These are phyloP conservation scores for Silurus asotus DNA, from an alignment of 2,113 vertebrate species.

Conservation along the genomic window DNA sequence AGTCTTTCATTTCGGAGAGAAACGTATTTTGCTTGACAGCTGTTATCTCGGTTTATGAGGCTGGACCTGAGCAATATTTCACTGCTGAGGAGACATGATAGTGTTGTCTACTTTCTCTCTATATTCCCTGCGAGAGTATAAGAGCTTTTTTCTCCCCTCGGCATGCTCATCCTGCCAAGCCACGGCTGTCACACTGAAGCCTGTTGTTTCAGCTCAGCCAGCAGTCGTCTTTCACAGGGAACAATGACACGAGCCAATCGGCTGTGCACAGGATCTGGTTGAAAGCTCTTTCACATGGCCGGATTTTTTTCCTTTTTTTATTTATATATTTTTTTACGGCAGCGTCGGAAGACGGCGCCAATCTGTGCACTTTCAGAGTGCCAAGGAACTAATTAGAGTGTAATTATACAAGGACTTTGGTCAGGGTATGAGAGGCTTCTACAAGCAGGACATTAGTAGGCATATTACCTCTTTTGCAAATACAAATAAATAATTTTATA, in stretches of 20 bases:
- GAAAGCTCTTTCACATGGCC: slow-evolving; percentile 12
- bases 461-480: neutral
- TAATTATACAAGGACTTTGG: slow-evolving; percentile 20
- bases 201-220: slow-evolving; percentile 32
- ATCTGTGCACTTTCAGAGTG: neutral
- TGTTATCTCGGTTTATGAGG: slow-evolving; percentile 15
- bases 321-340: neutral
- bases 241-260: neutral
- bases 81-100: slow-evolving; percentile 7
- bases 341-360: neutral
- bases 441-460: neutral
- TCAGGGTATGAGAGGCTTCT: neutral
- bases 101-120: neutral
- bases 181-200: slow-evolving; percentile 3
- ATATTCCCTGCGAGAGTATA: neutral
- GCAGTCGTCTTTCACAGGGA: neutral
- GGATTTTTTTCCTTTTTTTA: neutral
- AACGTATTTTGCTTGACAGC: neutral
- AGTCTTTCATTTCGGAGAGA: slow-evolving; percentile 3
- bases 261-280: slow-evolving; percentile 25
- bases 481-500: neutral
- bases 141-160: neutral
- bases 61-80: slow-evolving; percentile 5
- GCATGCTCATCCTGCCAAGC: neutral
- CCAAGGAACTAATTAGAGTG: slow-evolving; percentile 30